These are phyloP conservation scores for Pterophyllum scalare DNA, from an alignment of 2,113 vertebrate genomes.

Conservation along the genomic window DNA sequence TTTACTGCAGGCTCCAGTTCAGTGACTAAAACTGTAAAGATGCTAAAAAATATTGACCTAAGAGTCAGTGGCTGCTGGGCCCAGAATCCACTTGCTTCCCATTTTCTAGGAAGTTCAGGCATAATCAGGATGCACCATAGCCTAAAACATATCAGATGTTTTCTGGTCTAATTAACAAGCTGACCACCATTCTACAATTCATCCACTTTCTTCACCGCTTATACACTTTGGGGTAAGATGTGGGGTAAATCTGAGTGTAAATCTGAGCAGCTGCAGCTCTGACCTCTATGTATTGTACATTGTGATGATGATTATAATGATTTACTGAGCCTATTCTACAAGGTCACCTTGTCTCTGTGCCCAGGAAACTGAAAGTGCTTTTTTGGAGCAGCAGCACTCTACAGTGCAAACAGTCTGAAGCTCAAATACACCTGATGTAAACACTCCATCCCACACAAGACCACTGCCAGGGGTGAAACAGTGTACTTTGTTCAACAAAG, in stretches of 20 bases:
- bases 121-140: neutral
- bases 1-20: neutral
- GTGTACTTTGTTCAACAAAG: neutral
- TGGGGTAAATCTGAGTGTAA: neutral
- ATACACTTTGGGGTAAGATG: neutral
- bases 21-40: neutral
- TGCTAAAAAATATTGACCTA: neutral
- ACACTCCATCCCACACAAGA: neutral
- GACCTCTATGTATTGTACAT: neutral
- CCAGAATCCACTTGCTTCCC: neutral
- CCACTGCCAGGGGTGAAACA: neutral
- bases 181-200: neutral
- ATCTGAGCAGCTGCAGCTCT: neutral
- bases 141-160: neutral
- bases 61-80: neutral
- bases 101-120: neutral
- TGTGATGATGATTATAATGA: neutral
- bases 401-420: neutral
- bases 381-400: neutral
- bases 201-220: neutral
- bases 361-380: neutral
- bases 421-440: neutral
- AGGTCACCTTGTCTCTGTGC: neutral
- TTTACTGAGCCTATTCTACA: neutral
- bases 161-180: neutral